Conservation (phyloP, 2,113 vertebrate genomes). For the Orientallactaga bullata region DNA sequence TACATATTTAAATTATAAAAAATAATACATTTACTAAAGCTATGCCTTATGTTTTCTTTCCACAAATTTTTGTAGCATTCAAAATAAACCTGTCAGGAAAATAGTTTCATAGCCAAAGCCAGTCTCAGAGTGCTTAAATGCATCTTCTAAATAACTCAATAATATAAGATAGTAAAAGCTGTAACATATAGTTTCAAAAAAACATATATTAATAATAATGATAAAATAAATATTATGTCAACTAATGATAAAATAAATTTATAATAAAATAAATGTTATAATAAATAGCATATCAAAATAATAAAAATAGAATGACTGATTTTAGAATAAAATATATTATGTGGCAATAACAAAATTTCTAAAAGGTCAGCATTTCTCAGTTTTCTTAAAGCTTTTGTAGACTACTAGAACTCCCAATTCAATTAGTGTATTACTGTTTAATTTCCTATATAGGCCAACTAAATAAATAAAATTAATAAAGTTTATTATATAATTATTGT, state of each 20-base stretch:
- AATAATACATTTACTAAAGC: slow-evolving; percentile 31
- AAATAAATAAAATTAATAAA: slow-evolving; percentile 20
- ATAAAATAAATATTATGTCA: neutral
- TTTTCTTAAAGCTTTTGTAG: neutral
- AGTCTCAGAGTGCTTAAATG: neutral
- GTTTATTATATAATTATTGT: neutral
- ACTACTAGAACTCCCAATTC: neutral
- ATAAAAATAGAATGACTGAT: neutral
- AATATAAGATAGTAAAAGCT: neutral
- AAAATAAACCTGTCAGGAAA: slow-evolving; percentile 3
- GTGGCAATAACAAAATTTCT: neutral
- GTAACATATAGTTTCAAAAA: neutral
- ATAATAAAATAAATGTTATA: no score
- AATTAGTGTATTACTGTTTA: neutral
- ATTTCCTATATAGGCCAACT: slow-evolving; percentile 16
- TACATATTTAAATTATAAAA: slow-evolving; percentile 41
- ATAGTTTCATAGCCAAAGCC: neutral
- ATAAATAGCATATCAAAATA: no score
- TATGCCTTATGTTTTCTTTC: neutral
- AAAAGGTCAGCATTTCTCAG: neutral
- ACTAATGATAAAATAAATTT: no score
- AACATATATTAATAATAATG: slow-evolving; percentile 6
- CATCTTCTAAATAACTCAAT: neutral
- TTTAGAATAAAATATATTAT: slow-evolving; percentile 24
- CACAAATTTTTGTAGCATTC: neutral